phyloP scores from a whole-genome alignment of 2,797 vertebrate species.

The Oceanodroma leucorhoa region DNA sequence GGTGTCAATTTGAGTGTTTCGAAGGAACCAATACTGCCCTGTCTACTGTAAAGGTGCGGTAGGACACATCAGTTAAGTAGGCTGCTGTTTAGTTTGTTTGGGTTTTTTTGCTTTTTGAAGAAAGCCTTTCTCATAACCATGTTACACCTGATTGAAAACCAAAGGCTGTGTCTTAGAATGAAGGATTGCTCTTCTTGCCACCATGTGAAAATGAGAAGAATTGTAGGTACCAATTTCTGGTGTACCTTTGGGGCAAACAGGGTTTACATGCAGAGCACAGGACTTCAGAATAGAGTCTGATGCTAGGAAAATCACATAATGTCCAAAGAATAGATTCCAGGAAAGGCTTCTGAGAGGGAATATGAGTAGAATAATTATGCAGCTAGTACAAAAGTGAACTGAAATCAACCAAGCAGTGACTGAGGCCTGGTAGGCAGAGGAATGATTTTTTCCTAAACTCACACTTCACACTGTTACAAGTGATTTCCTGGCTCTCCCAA shows the following conservation, averaged over 20 bases:
- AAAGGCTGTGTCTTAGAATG: not conserved
- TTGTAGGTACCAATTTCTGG: not conserved
- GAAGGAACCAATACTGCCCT: not conserved
- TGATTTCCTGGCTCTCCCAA: not conserved
- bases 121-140: not conserved
- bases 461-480: not conserved
- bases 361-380: not conserved
- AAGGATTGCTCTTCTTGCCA: not conserved
- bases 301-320: not conserved
- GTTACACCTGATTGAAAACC: not conserved
- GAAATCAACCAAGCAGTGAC: not conserved
- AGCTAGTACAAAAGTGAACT: not conserved
- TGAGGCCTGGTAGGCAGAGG: not conserved
- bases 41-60: not conserved
- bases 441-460: not conserved
- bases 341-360: not conserved
- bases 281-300: not conserved
- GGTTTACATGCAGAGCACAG: not conserved
- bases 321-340: not conserved
- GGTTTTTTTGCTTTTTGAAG: not conserved
- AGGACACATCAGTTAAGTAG: not conserved
- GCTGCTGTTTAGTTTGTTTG: not conserved
- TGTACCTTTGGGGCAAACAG: not conserved
- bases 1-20: not conserved
- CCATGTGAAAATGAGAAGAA: not conserved